A percentile compares a stretch with the other conserved stretches of the same genome.
phyloP scores from a whole-genome alignment of 2,113 vertebrate species.

The Erpornis zantholeuca region DNA sequence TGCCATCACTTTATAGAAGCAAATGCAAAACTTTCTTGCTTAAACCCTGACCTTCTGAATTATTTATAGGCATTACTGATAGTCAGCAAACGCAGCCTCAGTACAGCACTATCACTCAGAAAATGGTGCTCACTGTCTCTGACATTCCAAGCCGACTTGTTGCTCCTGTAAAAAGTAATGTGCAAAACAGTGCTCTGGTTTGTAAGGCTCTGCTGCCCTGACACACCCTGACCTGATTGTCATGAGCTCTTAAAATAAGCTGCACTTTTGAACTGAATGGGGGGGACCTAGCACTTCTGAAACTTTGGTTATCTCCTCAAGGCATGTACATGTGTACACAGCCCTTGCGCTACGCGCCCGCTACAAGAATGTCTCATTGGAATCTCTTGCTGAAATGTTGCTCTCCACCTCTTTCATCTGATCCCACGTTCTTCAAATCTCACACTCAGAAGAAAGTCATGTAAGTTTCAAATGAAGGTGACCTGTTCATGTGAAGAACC shows the following conservation, averaged over 20 bases:
- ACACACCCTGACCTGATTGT: background rate
- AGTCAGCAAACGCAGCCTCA: background rate
- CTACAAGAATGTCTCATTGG: background rate
- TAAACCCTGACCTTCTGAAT: background rate
- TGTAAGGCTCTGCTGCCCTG: background rate
- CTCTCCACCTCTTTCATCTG: background rate
- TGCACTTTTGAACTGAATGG: background rate
- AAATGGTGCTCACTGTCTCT: background rate
- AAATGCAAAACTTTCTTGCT: background rate
- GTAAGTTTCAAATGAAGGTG: background rate
- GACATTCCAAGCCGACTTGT: background rate
- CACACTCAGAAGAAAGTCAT: background rate
- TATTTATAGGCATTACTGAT: background rate
- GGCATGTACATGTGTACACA: background rate
- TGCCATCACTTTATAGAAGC: background rate
- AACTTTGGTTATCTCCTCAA: background rate
- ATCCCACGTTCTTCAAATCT: background rate
- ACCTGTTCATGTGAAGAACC: background rate
- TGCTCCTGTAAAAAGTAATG: background rate
- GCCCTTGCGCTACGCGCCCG: rapidly evolving
- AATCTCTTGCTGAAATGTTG: background rate
- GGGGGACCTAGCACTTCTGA: background rate
- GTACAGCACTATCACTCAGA: background rate
- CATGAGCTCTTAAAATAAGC: background rate
- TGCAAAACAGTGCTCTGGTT: background rate